Base-by-base conservation (phyloP, 2,888 invertebrate species). In the Cordilura impudica region DNA sequence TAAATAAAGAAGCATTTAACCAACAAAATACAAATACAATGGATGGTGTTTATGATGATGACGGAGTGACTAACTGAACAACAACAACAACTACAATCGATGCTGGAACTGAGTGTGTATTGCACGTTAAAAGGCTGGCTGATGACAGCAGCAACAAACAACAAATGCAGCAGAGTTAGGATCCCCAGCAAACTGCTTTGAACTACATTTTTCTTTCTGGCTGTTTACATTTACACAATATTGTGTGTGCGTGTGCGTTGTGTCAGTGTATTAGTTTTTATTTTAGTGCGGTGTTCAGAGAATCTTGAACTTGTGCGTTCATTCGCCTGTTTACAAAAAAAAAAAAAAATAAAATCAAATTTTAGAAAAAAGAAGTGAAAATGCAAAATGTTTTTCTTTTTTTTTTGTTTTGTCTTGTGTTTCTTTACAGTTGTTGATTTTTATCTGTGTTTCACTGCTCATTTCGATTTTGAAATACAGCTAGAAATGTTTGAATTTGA, bases 181-280 rank as follows among this genome's bases (percentile, higher is more conserved):
- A 87, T 86, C 87, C 87, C 87, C 87, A 87, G 87, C 87, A 86
- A 86, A 87, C 86, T 86, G 85, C 85, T 84, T 83, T 86, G 86
- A 85, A 86, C 85, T 86, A 87, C 84, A 85, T 87, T 86, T 81
- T 81, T 73, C 31, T 81, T 69, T 29, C 35, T 12, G 70, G 69
- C 19, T 67, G 39, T 77, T 70, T 65, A 61, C 49, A 53, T 61
- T 72, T 63, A 72, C 39, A 53, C 49, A 54, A n/a, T 60, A 31
- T 60, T 35, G 35, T 66, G 26, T 63, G 56, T 60, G 26, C 23
- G 45, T 47, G 29, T 18, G 7, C 70, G 43, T 6, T 51, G 58
- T 73, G 31, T 60, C 10, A 14, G 26, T 31, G 47, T 51, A 6
- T 16, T 16, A 16, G 45, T 19, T 19, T 39, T 47, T 6, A 31